Conservation (phyloP, 2,888 invertebrate genomes). For the Lutraria lutraria region DNA sequence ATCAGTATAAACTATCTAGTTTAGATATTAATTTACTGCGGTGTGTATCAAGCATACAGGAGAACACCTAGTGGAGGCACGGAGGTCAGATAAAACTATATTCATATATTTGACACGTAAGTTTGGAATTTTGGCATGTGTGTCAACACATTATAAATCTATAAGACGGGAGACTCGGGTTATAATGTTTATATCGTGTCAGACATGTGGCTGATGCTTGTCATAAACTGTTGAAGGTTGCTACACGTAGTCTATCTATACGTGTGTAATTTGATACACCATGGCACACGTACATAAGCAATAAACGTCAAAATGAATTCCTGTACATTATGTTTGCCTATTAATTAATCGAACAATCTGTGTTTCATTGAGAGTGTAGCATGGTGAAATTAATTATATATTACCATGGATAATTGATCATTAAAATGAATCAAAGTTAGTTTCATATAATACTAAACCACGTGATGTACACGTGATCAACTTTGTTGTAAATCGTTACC, state of each 20-base stretch:
- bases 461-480: too few relatives aligned
- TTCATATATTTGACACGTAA: slow-evolving; percentile 53
- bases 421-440: too few relatives aligned
- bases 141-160: slow-evolving; percentile 64
- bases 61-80: neutral
- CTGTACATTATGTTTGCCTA: neutral
- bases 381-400: too few relatives aligned
- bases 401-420: too few relatives aligned
- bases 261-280: neutral
- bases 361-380: too few relatives aligned
- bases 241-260: neutral
- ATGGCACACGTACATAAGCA: slow-evolving; percentile 21
- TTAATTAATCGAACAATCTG: neutral
- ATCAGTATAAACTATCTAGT: slow-evolving; percentile 18
- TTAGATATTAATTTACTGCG: neutral
- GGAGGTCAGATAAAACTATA: slow-evolving; percentile 21
- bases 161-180: slow-evolving; percentile 26
- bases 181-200: slow-evolving; percentile 10
- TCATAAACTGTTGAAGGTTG: slow-evolving; percentile 14
- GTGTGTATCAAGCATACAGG: neutral
- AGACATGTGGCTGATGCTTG: neutral
- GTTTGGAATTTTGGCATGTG: slow-evolving; percentile 59
- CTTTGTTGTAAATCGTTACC: too few relatives aligned
- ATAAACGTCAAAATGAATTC: slow-evolving; percentile 21
- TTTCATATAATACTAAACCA: too few relatives aligned